Conservation (phyloP, 2,888 invertebrate species). For the Syrista parreyssii region DNA sequence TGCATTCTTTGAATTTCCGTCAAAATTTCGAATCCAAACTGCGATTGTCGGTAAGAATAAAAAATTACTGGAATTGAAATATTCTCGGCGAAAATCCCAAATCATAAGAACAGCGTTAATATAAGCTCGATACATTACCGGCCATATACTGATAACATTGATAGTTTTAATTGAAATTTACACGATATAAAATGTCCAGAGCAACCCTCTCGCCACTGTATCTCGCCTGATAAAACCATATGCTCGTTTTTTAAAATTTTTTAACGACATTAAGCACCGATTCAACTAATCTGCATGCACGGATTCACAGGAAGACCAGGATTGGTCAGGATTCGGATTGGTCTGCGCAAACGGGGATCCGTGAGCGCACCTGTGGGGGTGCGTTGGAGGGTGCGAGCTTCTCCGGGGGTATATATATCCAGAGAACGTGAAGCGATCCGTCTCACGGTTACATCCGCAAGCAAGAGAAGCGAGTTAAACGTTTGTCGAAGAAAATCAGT, state of each 20-base stretch:
- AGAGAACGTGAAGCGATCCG: conserved; percentile 20
- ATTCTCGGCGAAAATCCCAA: conserved; percentile 5
- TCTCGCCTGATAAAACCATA: conserved; percentile 11
- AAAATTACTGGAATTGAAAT: background rate
- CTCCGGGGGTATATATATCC: conserved; percentile 13
- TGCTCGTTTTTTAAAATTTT: conserved; percentile 14
- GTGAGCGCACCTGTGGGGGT: conserved; percentile 13
- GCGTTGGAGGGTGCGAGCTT: conserved; percentile 10
- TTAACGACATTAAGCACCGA: background rate
- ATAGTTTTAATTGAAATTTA: conserved; percentile 3
- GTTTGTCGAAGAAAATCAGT: background rate
- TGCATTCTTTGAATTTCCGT: no score
- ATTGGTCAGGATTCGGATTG: conserved; percentile 3
- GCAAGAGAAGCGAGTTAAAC: conserved; percentile 3
- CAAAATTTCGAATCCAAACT: background rate
- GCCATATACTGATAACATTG: background rate
- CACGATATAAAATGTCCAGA: background rate
- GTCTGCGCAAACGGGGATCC: conserved; percentile 6
- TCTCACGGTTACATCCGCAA: conserved; percentile 23
- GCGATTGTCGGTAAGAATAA: background rate
- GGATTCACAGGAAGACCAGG: background rate
- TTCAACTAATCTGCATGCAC: conserved; percentile 3
- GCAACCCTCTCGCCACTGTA: background rate
- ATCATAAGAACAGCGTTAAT: conserved; percentile 4
- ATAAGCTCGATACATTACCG: background rate